These are phyloP conservation scores for Eulemur rufifrons DNA, from an alignment of 2,113 vertebrate genomes.

Conservation along the genomic window DNA sequence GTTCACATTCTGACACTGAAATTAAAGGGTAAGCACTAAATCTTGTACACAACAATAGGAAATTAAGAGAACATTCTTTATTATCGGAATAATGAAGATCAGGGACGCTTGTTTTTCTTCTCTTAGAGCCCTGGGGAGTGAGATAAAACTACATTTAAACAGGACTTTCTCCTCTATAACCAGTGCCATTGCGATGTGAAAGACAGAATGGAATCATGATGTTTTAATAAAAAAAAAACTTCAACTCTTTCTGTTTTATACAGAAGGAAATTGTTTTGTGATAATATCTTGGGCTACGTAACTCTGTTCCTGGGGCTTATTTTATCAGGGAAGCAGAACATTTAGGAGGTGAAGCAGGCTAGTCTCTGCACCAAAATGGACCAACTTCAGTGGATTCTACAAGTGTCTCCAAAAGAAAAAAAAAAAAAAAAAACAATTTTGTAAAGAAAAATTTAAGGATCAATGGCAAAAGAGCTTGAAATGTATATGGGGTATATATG, in stretches of 20 bases:
- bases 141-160: constrained; percentile 59
- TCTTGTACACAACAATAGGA: constrained; percentile 78
- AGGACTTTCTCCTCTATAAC: not conserved
- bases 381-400: not conserved
- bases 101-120: constrained; percentile 48
- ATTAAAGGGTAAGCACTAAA: constrained; percentile 83
- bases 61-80: constrained; percentile 79
- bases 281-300: not conserved
- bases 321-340: not conserved
- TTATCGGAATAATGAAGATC: constrained; percentile 66
- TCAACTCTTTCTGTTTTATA: not conserved
- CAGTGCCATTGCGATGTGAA: not conserved
- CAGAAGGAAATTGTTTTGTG: not conserved
- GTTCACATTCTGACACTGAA: constrained; percentile 82
- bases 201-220: constrained; percentile 27
- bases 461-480: not conserved
- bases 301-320: not conserved
- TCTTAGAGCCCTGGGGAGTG: not conserved
- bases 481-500: not conserved
- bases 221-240: constrained; percentile 54
- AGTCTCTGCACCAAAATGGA: not conserved
- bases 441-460: not conserved
- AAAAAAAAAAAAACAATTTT: not conserved
- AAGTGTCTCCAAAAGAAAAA: not conserved
- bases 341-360: not conserved